These are phyloP conservation scores for Brachyopa scutellaris DNA, from an alignment of 2,888 invertebrate genomes.

Conservation along the genomic window DNA sequence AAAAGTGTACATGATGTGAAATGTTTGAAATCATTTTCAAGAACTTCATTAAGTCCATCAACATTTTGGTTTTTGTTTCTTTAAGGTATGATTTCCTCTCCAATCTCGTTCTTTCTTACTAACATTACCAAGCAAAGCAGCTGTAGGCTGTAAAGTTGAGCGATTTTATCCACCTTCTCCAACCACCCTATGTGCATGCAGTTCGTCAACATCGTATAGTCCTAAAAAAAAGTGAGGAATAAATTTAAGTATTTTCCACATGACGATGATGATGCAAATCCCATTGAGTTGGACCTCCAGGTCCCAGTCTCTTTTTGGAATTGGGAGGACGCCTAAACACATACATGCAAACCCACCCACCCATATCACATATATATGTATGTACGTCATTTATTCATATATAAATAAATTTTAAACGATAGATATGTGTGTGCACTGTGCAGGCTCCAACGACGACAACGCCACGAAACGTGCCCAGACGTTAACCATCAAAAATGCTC, in stretches of 20 bases:
- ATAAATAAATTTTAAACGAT: constrained; percentile 60
- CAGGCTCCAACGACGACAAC: constrained; percentile 14
- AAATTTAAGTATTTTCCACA: constrained; percentile 53
- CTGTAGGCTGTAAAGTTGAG: no score
- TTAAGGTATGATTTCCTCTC: neutral
- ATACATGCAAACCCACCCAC: constrained; percentile 5
- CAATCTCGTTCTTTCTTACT: no score
- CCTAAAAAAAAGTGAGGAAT: constrained; percentile 18
- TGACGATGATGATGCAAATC: constrained; percentile 50
- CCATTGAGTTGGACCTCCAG: constrained; percentile 28
- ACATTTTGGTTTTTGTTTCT: neutral
- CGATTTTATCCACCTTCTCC: neutral
- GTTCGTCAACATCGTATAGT: constrained; percentile 20
- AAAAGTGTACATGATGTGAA: no score
- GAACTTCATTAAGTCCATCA: neutral
- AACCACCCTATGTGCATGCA: neutral
- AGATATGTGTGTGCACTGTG: constrained; percentile 31
- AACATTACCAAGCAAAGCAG: no score
- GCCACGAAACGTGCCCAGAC: constrained; percentile 68
- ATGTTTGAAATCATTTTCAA: neutral
- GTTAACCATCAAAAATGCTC: constrained; percentile 67
- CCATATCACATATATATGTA: neutral
- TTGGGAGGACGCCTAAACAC: constrained; percentile 59
- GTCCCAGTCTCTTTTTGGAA: constrained; percentile 4
- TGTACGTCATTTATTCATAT: constrained; percentile 1